Base-by-base conservation (phyloP, 1,140 invertebrate genomes). In the Penaeus vannamei region DNA sequence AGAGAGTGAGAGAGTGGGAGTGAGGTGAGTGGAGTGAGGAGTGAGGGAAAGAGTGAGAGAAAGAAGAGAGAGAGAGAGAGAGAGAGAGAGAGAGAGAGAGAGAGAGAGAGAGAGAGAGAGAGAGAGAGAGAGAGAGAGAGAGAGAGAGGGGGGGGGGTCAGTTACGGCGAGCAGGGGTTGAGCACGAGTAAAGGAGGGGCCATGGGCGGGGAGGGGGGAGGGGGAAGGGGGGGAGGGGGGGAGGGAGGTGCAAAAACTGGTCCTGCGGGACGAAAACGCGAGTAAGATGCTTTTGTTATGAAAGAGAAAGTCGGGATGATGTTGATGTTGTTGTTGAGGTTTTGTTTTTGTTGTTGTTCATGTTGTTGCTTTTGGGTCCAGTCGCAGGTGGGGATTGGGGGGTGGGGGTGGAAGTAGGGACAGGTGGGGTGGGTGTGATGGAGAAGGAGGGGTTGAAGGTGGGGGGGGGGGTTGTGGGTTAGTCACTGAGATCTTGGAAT, bases 1-100 rank as follows among this genome's bases (percentile, higher is more conserved):
- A 72, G 83, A 72, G 64, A 72, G 83, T 66, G 62, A 72, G 83
- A 85, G 64, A 85, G 62, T 66, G 64, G 46, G 64, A 69, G 64
- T 42, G 82, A 84, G 82, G 64, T 59, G n/a, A n/a, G n/a, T n/a
- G n/a, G 64, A 61, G 64, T 53, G 64, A 61, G 64, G 82, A 84
- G 82, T 64, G 60, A 84, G 82, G 64, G 82, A 84, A 62, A 84
- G 76, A 79, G 19, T 20, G 76, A 79, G 26, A 26, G 36, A 42
- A 36, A 79, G n/a, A 19, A 29, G 76, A 79, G 20, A 5, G 26
- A 29, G 20, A 32, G 76, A 19, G 12, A 59, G 3, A 32, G 29
- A 36, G 14, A 36, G 29, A 23, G 32, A 14, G 12, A 23, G 32
- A 23, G 36, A 81, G 19, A 2, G 26, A 80, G 2, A 53, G 26